A percentile compares a stretch with the other conserved stretches of the same genome.
phyloP scores from a whole-genome alignment of 1,140 invertebrate genomes.

The Oryctes rhinoceros region DNA sequence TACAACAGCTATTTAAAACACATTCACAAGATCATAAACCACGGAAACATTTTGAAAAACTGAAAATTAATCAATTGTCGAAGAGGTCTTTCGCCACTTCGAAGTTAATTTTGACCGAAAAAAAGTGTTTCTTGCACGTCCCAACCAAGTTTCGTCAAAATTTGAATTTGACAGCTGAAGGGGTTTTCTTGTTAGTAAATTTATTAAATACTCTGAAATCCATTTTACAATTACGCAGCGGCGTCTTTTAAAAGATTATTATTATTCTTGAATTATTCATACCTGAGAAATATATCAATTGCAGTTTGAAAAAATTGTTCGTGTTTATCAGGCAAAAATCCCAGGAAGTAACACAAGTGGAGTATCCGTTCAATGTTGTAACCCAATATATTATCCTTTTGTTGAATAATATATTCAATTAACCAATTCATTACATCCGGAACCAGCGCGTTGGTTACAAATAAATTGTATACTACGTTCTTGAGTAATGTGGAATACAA shows the following conservation, averaged over 20 bases:
- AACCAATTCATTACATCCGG: slow-evolving; percentile 61
- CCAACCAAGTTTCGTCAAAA: too few relatives aligned
- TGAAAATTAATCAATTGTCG: too few relatives aligned
- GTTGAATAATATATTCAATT: slow-evolving; percentile 59
- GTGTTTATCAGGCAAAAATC: slow-evolving; percentile 60
- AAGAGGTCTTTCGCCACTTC: too few relatives aligned
- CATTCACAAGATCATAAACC: too few relatives aligned
- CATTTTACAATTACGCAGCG: too few relatives aligned
- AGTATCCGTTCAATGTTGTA: slow-evolving; percentile 64
- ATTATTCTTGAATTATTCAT: background rate
- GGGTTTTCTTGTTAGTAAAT: too few relatives aligned
- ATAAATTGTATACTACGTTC: slow-evolving; percentile 59
- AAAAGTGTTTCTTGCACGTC: too few relatives aligned
- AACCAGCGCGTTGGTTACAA: slow-evolving; percentile 57
- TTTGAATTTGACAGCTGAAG: too few relatives aligned
- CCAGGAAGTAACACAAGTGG: slow-evolving; percentile 62
- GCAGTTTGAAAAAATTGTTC: slow-evolving; percentile 57
- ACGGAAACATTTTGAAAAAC: too few relatives aligned
- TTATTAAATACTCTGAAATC: too few relatives aligned
- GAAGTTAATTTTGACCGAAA: too few relatives aligned
- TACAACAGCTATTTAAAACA: too few relatives aligned
- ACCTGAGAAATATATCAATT: slow-evolving; percentile 55
- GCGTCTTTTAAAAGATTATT: background rate
- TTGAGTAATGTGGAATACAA: slow-evolving; percentile 61
- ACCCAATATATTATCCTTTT: slow-evolving; percentile 59